A percentile compares a stretch with the other conserved stretches of the same genome.
These are phyloP conservation scores for Invenusta paracnida DNA, from an alignment of 2,888 invertebrate species.

Conservation along the genomic window DNA sequence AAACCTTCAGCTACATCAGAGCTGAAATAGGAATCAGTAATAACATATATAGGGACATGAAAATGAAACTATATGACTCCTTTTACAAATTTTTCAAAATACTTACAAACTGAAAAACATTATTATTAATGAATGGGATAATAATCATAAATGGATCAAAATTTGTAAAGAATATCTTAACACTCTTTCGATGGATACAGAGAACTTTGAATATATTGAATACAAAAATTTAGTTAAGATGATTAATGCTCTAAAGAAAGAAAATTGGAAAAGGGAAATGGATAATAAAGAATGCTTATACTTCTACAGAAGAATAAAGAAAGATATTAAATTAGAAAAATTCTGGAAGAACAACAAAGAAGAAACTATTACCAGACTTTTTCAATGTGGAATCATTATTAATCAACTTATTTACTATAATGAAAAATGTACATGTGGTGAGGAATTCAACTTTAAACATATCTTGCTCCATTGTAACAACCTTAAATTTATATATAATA, in stretches of 20 bases:
- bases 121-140: slow-evolving; percentile 21
- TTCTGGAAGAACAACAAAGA: background rate
- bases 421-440: background rate
- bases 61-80: slow-evolving; percentile 1
- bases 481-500: background rate
- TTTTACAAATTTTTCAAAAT: background rate
- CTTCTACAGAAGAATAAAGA: background rate
- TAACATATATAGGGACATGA: slow-evolving; percentile 1
- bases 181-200: background rate
- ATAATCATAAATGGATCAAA: slow-evolving; percentile 1
- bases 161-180: background rate
- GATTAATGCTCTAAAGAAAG: background rate
- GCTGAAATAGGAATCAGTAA: slow-evolving; percentile 14
- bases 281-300: background rate
- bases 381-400: background rate
- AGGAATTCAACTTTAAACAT: background rate
- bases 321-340: background rate
- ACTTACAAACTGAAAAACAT: slow-evolving; percentile 18
- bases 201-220: background rate
- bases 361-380: background rate
- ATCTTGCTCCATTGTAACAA: background rate
- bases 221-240: background rate
- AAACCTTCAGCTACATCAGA: slow-evolving; percentile 1
- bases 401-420: background rate
- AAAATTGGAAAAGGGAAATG: background rate